Base-by-base conservation (phyloP, 2,888 invertebrate genomes). In the Litoditis marina region DNA sequence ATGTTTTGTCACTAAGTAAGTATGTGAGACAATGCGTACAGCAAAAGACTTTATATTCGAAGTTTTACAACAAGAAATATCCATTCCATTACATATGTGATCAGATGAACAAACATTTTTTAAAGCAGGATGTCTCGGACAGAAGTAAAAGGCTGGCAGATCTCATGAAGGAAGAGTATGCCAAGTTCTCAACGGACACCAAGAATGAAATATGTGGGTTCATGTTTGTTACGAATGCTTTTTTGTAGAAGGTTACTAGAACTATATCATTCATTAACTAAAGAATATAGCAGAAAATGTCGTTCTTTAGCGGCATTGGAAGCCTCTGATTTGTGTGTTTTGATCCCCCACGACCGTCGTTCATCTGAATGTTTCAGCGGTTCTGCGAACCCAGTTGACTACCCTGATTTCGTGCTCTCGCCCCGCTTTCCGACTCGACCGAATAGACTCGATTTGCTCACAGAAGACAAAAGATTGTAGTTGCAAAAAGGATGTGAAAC, bases 121-220 rank as follows among this genome's bases (percentile, higher is more conserved):
- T 31, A 44, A 49, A 50, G 49, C 16, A n/a, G 7, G 62, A 62
- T 19, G 65, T 60, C 50, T 68, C 72, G 0, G 63, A 62, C 54
- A 54, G 75, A 56, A 61, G 65, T 28, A 65, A 66, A 49, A 22
- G 62, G 47, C 59, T 75, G 32, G 52, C 51, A 8, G 36, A 65
- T 11, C 49, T 69, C 36, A 56, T 69, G 0, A 59, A 60, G 2
- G 60, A 62, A 11, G 66, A 68, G 36, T 66, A 63, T 22, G 53
- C 63, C 28, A 50, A 50, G 11, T 70, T 75, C 53, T 69, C 73
- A 0, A 49, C 46, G 13, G 75, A 75, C 27, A 73, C 73, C 8
- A 50, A 53, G 30, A 75, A 75, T 57, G 75, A 75, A 63, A 73
- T 75, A n/a, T 63, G 68, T 68, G 19, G 52, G 34, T 34, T 57